Conservation (phyloP, 2,888 invertebrate species). For the Chamaedrilus cognettii region DNA sequence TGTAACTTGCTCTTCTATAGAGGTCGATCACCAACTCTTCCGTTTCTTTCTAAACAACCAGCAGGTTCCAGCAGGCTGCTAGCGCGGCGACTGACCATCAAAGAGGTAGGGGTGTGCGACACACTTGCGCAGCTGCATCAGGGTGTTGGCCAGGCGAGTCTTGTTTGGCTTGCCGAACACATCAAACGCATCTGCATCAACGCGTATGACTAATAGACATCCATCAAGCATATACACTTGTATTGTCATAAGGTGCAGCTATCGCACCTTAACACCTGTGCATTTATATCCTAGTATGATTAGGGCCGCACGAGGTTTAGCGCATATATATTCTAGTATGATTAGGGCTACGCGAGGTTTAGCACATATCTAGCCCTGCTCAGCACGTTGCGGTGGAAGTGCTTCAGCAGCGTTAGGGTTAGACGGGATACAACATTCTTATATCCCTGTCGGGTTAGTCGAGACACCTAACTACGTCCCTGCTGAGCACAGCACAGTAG, state of each 20-base stretch:
- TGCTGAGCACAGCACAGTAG: slow-evolving; percentile 59
- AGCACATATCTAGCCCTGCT: background rate
- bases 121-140: slow-evolving; percentile 61
- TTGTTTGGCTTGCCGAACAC: slow-evolving; percentile 30
- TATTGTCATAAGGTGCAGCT: too few species aligned
- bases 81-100: slow-evolving; percentile 57
- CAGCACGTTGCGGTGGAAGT: background rate
- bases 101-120: slow-evolving; percentile 61
- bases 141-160: slow-evolving; percentile 54
- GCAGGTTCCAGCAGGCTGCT: background rate
- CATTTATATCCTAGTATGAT: too few species aligned
- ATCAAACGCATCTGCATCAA: slow-evolving; percentile 49
- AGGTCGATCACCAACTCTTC: too few species aligned
- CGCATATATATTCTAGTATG: too few species aligned
- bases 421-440: background rate
- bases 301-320: too few species aligned
- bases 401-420: background rate
- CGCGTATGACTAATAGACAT: too few species aligned
- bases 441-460: background rate
- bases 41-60: too few species aligned
- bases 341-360: too few species aligned
- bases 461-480: slow-evolving; percentile 43
- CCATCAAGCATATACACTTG: too few species aligned
- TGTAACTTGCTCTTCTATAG: too few species aligned
- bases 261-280: too few species aligned